These are phyloP conservation scores for Brachionus asplanchnoidis DNA, from an alignment of 1,140 invertebrate species.

Conservation along the genomic window DNA sequence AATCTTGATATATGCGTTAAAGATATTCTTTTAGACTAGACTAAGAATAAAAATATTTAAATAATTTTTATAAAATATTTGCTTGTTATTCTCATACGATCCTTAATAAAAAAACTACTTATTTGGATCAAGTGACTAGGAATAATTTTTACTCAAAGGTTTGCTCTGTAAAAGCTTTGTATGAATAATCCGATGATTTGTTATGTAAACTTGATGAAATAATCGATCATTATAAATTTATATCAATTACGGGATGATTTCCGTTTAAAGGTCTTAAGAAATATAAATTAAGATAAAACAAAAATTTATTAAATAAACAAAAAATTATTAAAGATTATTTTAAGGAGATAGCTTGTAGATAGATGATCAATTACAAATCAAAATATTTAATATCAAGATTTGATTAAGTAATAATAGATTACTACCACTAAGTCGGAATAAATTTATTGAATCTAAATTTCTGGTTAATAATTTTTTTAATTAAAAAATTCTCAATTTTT, in stretches of 20 bases:
- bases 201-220: conserved; percentile 11
- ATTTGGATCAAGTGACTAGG: background rate
- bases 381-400: background rate
- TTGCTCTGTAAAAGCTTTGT: background rate
- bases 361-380: background rate
- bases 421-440: background rate
- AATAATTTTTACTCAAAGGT: background rate
- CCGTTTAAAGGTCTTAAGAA: background rate
- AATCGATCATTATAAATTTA: conserved; percentile 15
- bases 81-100: background rate
- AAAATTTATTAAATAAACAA: background rate
- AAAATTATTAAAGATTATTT: background rate
- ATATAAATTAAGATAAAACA: background rate
- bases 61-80: background rate
- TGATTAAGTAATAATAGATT: background rate
- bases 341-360: background rate
- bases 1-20: background rate
- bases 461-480: too few relatives aligned
- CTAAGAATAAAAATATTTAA: background rate
- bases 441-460: background rate
- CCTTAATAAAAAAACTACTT: background rate
- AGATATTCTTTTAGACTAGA: background rate
- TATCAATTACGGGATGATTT: background rate
- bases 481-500: too few relatives aligned
- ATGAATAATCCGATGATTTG: background rate